These are phyloP conservation scores for Xyrauchen texanus DNA, from an alignment of 2,113 vertebrate genomes.

Conservation along the genomic window DNA sequence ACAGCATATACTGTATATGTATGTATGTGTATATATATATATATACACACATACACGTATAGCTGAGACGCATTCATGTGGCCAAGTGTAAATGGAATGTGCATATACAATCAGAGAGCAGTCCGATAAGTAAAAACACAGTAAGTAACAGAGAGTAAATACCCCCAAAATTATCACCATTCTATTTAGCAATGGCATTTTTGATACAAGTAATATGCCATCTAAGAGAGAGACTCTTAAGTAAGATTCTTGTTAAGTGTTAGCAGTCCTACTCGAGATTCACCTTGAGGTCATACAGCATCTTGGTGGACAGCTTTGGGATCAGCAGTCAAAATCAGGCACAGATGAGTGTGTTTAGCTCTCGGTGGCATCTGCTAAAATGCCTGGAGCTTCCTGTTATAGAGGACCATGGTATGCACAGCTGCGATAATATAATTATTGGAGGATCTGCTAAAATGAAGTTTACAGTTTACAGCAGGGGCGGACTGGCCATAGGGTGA, in stretches of 20 bases:
- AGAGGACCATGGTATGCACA: not conserved
- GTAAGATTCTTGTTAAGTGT: not conserved
- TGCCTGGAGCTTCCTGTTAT: conserved; percentile 15
- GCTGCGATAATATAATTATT: conserved; percentile 10
- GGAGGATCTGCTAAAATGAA: conserved; percentile 25
- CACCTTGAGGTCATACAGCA: conserved; percentile 53
- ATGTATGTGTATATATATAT: too few species aligned
- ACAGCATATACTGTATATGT: too few species aligned
- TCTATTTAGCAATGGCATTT: too few species aligned
- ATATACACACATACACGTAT: too few species aligned
- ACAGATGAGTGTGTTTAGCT: conserved; percentile 31
- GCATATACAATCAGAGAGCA: too few species aligned
- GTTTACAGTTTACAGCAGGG: not conserved
- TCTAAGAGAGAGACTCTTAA: not conserved
- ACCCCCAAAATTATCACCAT: too few species aligned
- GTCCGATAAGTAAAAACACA: too few species aligned
- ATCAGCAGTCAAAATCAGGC: conserved; percentile 14
- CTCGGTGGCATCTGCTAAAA: conserved; percentile 37
- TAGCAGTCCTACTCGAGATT: conserved; percentile 41
- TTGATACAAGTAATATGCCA: not conserved
- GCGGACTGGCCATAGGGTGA: too few species aligned
- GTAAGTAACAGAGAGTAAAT: too few species aligned
- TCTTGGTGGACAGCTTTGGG: conserved; percentile 32
- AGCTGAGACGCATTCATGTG: too few species aligned
- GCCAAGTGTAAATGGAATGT: too few species aligned